These are phyloP conservation scores for Lepidurus packardi DNA, from an alignment of 1,140 invertebrate genomes.

Conservation along the genomic window DNA sequence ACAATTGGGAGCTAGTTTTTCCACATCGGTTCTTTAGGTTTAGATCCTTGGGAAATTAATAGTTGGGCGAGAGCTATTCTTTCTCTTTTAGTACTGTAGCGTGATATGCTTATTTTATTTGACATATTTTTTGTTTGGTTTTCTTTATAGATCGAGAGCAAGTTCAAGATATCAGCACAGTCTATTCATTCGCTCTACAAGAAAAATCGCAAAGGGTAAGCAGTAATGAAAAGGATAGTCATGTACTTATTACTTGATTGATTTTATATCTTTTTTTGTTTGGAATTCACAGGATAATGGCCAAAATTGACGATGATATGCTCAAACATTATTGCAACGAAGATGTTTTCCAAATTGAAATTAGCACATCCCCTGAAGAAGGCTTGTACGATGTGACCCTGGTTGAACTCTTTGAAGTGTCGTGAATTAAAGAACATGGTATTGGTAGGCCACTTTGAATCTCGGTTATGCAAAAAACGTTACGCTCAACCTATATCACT, in stretches of 20 bases:
- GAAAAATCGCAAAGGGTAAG: constrained; percentile 97
- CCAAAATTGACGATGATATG: constrained; percentile 99
- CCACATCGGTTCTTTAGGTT: too few species aligned
- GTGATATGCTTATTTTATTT: not conserved
- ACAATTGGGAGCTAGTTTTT: too few species aligned
- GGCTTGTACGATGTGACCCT: constrained; percentile 52
- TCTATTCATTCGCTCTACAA: constrained; percentile 98
- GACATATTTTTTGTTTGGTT: not conserved
- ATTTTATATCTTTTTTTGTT: constrained; percentile 40
- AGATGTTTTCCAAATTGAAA: constrained; percentile 90
- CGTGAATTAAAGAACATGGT: constrained; percentile 11
- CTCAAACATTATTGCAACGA: constrained; percentile 96
- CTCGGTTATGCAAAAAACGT: not conserved
- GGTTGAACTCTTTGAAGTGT: constrained; percentile 44
- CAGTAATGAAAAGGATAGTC: not conserved
- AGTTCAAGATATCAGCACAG: constrained; percentile 96
- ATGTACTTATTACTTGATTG: constrained; percentile 8
- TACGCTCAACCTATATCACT: constrained; percentile 1
- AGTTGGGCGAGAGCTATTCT: too few species aligned
- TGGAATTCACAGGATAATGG: constrained; percentile 78
- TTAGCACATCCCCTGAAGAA: constrained; percentile 57
- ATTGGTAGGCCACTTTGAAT: not conserved
- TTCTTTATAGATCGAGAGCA: constrained; percentile 55
- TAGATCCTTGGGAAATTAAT: too few species aligned
- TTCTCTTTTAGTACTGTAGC: not conserved